These are phyloP conservation scores for Echeneis naucrates DNA, from an alignment of 2,797 vertebrate genomes.

Conservation along the genomic window DNA sequence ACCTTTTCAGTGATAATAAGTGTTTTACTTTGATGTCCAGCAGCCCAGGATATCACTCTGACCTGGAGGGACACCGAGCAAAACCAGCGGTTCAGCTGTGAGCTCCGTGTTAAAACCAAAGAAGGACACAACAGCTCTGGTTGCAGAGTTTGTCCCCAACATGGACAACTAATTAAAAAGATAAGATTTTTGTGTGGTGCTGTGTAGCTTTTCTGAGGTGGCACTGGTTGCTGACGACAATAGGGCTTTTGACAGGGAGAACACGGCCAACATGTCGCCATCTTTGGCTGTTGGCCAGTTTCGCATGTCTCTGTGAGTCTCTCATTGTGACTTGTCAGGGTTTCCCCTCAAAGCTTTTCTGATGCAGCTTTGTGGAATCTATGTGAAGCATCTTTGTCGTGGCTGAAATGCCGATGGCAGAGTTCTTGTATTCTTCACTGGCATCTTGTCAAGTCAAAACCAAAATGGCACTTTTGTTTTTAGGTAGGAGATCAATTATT, in stretches of 20 bases:
- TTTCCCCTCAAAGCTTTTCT: slow-evolving; percentile 71
- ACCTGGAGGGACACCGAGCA: slow-evolving; percentile 28
- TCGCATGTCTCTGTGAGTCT: slow-evolving; percentile 78
- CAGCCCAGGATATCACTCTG: slow-evolving; percentile 36
- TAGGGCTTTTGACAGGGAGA: slow-evolving; percentile 74
- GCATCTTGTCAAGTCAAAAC: background rate
- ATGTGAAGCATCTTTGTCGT: slow-evolving; percentile 74
- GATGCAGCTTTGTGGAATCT: slow-evolving; percentile 62
- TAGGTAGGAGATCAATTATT: slow-evolving; percentile 12
- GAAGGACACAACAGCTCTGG: slow-evolving; percentile 49
- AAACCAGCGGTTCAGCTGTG: slow-evolving; percentile 47
- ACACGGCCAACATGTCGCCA: slow-evolving; percentile 82
- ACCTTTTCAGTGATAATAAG: slow-evolving; percentile 45
- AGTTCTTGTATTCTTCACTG: slow-evolving; percentile 35
- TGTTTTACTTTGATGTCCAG: slow-evolving; percentile 27
- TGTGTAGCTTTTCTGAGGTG: slow-evolving; percentile 58
- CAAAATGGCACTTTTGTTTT: slow-evolving; percentile 23
- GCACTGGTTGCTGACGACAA: slow-evolving; percentile 80
- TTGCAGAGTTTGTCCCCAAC: slow-evolving; percentile 67
- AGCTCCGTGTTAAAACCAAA: slow-evolving; percentile 30
- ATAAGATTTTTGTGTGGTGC: slow-evolving; percentile 74
- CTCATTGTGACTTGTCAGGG: slow-evolving; percentile 80
- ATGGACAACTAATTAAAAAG: slow-evolving; percentile 80
- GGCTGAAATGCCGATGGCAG: slow-evolving; percentile 71
- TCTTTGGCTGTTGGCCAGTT: slow-evolving; percentile 82